A percentile compares a stretch with the other conserved stretches of the same genome.
Evolutionary conservation across 2,888 invertebrate genomes (phyloP).

Genomic region (Bhutanitis thaidina): DNA sequence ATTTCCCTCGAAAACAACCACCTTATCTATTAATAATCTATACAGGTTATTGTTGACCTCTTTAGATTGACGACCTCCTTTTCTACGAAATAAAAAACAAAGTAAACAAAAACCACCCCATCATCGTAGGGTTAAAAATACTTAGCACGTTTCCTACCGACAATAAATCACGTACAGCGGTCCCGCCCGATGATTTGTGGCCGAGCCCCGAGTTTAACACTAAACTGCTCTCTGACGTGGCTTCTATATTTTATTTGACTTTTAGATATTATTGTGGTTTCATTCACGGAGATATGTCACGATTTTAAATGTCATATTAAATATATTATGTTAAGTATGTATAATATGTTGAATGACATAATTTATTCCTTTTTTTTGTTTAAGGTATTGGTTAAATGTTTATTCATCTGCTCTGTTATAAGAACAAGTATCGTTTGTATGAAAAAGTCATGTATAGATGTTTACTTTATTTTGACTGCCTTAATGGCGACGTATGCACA

Average conservation of each 20-base stretch:
- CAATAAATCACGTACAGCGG: slow-evolving; percentile 13
- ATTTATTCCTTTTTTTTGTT: too few relatives aligned
- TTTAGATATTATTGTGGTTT: slow-evolving; percentile 2
- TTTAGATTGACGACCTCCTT: background rate
- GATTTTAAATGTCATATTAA: background rate
- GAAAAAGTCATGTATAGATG: too few relatives aligned
- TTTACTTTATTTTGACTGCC: too few relatives aligned
- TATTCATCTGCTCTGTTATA: too few relatives aligned
- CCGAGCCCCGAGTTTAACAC: slow-evolving; percentile 11
- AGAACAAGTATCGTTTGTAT: too few relatives aligned
- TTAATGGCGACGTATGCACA: too few relatives aligned
- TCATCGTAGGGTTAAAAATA: slow-evolving; percentile 15
- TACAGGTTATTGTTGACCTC: background rate
- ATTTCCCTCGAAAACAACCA: too few relatives aligned
- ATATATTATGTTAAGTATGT: background rate
- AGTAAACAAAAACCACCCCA: slow-evolving; percentile 2
- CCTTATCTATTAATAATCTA: background rate
- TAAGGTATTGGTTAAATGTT: too few relatives aligned
- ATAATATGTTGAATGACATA: too few relatives aligned
- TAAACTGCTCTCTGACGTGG: slow-evolving; percentile 3
- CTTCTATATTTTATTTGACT: slow-evolving; percentile 15
- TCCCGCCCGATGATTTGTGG: slow-evolving; percentile 14
- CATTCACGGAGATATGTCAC: background rate
- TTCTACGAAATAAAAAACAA: slow-evolving; percentile 1
- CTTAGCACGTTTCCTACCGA: slow-evolving; percentile 12